These are phyloP conservation scores for Caenorhabditis sp. DNA, from an alignment of 2,888 invertebrate species.

Conservation along the genomic window DNA sequence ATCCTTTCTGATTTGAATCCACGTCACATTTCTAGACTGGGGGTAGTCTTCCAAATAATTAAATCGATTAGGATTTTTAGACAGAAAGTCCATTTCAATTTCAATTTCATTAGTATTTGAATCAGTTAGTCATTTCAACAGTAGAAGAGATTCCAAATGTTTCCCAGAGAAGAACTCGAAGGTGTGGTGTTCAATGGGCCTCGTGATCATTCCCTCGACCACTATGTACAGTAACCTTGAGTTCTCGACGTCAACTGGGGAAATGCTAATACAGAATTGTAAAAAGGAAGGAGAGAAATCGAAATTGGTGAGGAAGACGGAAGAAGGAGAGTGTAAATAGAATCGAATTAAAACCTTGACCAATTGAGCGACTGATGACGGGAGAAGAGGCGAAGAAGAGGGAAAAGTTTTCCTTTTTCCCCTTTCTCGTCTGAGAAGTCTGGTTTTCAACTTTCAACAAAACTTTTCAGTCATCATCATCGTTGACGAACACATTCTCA, in stretches of 20 bases:
- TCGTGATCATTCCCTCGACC: background rate
- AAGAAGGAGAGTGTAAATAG: conserved; percentile 50
- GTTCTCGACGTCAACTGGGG: background rate
- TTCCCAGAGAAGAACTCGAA: background rate
- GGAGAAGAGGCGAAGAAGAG: background rate
- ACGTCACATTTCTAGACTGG: too few relatives aligned
- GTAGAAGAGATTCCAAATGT: conserved; percentile 1
- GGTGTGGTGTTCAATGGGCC: background rate
- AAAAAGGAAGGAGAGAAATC: conserved; percentile 4
- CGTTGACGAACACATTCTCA: background rate
- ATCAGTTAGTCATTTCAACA: too few relatives aligned
- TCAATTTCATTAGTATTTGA: too few relatives aligned
- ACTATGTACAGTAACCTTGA: conserved; percentile 47
- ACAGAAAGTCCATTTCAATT: too few relatives aligned
- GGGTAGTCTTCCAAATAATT: too few relatives aligned
- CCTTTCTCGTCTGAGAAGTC: conserved; percentile 3
- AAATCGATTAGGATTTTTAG: too few relatives aligned
- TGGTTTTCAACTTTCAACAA: conserved; percentile 25
- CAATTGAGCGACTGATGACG: conserved; percentile 16
- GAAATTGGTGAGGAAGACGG: conserved; percentile 12
- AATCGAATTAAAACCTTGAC: conserved; percentile 56
- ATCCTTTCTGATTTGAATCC: background rate
- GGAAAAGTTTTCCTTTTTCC: background rate
- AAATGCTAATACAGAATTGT: conserved; percentile 11
- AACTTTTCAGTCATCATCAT: conserved; percentile 13